A percentile compares a stretch with the other conserved stretches of the same genome.
These are phyloP conservation scores for Laterallus jamaicensis DNA, from an alignment of 2,113 vertebrate species.

Conservation along the genomic window DNA sequence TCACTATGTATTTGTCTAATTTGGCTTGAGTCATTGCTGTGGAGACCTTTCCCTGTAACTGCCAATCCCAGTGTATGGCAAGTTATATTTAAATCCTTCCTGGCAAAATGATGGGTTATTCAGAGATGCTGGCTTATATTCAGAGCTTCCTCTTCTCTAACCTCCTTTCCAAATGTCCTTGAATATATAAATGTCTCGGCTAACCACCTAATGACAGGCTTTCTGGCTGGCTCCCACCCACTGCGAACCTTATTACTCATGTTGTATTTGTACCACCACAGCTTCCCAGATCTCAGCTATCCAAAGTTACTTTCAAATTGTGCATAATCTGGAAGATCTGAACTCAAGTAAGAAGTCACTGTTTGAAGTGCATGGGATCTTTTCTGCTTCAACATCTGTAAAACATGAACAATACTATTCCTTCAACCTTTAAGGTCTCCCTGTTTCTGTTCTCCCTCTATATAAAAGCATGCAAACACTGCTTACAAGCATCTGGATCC, in stretches of 20 bases:
- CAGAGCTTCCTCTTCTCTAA: neutral
- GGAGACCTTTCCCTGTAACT: neutral
- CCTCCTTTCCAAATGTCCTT: neutral
- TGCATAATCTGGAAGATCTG: neutral
- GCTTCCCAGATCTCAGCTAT: neutral
- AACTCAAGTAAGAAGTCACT: neutral
- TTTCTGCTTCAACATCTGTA: neutral
- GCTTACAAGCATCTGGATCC: neutral
- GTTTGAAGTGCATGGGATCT: neutral
- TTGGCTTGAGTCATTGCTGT: neutral
- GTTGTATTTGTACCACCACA: neutral
- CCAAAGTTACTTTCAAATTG: neutral
- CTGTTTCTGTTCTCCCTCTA: neutral
- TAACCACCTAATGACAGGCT: neutral
- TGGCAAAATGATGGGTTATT: constrained; percentile 17
- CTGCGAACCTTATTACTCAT: neutral
- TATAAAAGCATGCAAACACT: neutral
- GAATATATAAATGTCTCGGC: neutral
- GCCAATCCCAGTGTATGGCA: neutral
- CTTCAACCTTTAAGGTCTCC: neutral
- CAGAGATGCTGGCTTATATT: neutral
- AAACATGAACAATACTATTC: neutral
- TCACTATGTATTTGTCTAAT: neutral
- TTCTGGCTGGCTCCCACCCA: neutral
- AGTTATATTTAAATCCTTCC: constrained; percentile 9